Base-by-base conservation (phyloP, 2,797 vertebrate species). In the Chrysocyon brachyurus region DNA sequence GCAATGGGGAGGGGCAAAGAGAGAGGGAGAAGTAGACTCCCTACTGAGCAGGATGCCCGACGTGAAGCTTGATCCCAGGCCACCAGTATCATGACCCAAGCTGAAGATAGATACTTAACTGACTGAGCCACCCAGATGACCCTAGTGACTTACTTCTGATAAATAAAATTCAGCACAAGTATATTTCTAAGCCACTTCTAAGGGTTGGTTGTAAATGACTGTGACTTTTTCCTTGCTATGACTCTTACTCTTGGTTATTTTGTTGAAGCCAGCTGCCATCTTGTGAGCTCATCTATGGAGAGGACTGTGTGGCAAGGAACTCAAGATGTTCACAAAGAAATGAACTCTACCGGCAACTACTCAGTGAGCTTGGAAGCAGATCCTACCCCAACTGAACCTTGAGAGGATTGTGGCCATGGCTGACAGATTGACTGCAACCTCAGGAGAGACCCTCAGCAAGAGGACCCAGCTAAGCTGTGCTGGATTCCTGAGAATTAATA, bases 231-330 rank as follows among this genome's bases (percentile, higher is more conserved):
- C 70, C 63, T 73, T n/a, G 57, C 33, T 54, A 31, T 72, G 17
- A 33, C 46, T n/a, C 11, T 40, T 49, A 26, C 12, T 82, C 70
- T 84, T 40, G 16, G 77, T 57, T 59, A 78, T 52, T 87, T 12
- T 66, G 93, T 83, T 79, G 68, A 87, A 89, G 73, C 11, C 89
- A 63, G 73, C 21, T 73, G 81, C n/a, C 57, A 91, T 33, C 61
- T 61, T 22, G 36, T 17, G 57, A 94, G 77, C 22, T 40, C 81
- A n/a, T 66, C 82, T 66, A 52, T 6, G 46, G 40, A 75, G 16
- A 79, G 82, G 63, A 3, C 85, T 36, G 56, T 1, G 36, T 92
- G 81, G 77, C 31, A 83, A 40, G 68, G 89, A 82, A 70, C 68
- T 79, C 36, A 63, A 33, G 78, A 12, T 56, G 73, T 54, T 90